A percentile compares a stretch with the other conserved stretches of the same genome.
These are phyloP conservation scores for Monomorium pharaonis DNA, from an alignment of 1,140 invertebrate genomes.

Conservation along the genomic window DNA sequence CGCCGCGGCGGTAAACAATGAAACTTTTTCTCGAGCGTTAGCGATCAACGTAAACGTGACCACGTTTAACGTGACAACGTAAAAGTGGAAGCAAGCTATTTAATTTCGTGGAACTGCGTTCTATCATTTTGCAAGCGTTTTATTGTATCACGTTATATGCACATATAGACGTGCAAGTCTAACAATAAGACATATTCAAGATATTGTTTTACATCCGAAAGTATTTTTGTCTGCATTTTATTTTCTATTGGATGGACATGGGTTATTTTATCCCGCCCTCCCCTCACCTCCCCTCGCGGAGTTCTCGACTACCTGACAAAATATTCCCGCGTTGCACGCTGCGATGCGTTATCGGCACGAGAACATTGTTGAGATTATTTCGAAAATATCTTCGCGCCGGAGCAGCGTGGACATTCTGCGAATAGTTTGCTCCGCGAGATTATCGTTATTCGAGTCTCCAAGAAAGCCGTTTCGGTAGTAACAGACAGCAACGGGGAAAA, in stretches of 20 bases:
- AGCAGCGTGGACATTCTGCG: conserved; percentile 2
- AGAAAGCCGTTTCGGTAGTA: background rate
- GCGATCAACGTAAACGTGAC: background rate
- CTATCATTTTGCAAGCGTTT: too few species aligned
- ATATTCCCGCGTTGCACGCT: background rate
- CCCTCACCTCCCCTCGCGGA: too few species aligned
- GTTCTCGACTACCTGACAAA: background rate
- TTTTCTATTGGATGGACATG: background rate
- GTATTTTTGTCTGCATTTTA: background rate
- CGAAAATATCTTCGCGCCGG: conserved; percentile 3
- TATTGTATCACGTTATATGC: background rate
- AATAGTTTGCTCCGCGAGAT: conserved; percentile 32
- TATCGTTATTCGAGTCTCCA: conserved; percentile 7
- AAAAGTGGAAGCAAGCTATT: too few species aligned
- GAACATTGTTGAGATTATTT: conserved; percentile 40
- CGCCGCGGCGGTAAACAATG: background rate
- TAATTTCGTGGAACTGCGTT: too few species aligned
- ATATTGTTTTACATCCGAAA: background rate
- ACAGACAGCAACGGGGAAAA: conserved; percentile 6
- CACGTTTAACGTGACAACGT: too few species aligned
- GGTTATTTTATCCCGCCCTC: too few species aligned
- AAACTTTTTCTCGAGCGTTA: background rate
- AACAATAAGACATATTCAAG: background rate
- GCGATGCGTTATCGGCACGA: background rate
- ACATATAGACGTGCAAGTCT: background rate